Base-by-base conservation (phyloP, 2,113 vertebrate species). In the Vimba vimba region DNA sequence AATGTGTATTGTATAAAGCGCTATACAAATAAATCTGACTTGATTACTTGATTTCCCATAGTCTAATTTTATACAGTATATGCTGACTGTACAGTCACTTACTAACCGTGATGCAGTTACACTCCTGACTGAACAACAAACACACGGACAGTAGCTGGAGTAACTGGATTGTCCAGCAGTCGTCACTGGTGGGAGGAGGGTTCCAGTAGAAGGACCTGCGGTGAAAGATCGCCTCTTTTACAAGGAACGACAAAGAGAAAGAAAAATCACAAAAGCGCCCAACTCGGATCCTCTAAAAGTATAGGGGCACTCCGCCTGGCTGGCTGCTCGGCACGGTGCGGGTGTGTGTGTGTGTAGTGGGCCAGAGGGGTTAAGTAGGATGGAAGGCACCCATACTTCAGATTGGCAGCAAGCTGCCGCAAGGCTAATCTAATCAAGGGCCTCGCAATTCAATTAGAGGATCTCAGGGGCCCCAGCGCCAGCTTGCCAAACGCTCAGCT, bases 321-420 rank as follows among this genome's bases (percentile, higher is more conserved):
- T 95, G 93, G 27, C 59, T 94, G 94, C 95, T 93, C 94, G 90
- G 95, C 95, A 94, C 94, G 93, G 87, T 82, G 87, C 89, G 89
- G 33, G 64, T 84, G 85, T 91, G 74, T 90, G 86, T 89, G 86
- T 43, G 86, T 79, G 78, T 71, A 95, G 95, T 95, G 95, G 96
- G 97, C 96, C 97, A 98, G 97, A 95, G 96, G 97, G 98, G 98
- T 99, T 99, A 98, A 99, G 98, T 99, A 99, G 96, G 97, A 98
- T 97, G 97, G 97, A 98, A 99, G 97, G 97, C 97, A 97, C 96
- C 97, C 98, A 99, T 99, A 98, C 98, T 98, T 99, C 97, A 99
- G 97, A 98, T 97, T 98, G 97, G 98, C 98, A 99, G 98, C 97
- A 97, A 97, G 97, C 97, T 99, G 97, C 96, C 96, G 96, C 97